Conservation (phyloP, 2,113 vertebrate genomes). For the Coryphaenoides rupestris region DNA sequence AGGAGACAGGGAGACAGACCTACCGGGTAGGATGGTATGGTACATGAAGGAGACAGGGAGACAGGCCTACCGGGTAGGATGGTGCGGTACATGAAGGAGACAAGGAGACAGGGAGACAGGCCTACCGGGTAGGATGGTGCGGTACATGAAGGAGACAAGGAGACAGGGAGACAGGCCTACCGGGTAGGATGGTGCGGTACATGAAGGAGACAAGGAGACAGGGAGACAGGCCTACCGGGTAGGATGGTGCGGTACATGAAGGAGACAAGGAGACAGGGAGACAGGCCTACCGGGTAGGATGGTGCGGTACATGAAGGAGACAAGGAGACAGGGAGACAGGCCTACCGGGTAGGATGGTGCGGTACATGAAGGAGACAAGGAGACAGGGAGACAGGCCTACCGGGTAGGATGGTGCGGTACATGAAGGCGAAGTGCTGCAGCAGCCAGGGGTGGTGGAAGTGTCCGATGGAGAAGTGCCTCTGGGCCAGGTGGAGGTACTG, state of each 20-base stretch:
- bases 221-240: slow-evolving; percentile 75
- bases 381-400: slow-evolving; percentile 56
- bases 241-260: slow-evolving; percentile 95
- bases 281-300: slow-evolving; percentile 83
- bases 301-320: slow-evolving; percentile 93
- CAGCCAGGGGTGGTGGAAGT: slow-evolving; percentile 94
- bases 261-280: slow-evolving; percentile 52
- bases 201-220: slow-evolving; percentile 77
- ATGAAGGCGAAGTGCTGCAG: slow-evolving; percentile 95
- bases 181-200: slow-evolving; percentile 92
- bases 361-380: slow-evolving; percentile 86
- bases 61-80: slow-evolving; percentile 83
- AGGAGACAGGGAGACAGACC: background rate
- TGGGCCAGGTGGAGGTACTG: slow-evolving; percentile 96
- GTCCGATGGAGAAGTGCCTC: slow-evolving; percentile 90
- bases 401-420: slow-evolving; percentile 92
- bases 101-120: no score
- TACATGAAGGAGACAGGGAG: slow-evolving; percentile 83
- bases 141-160: slow-evolving; percentile 86
- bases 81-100: slow-evolving; percentile 93
- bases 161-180: slow-evolving; percentile 57
- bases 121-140: slow-evolving; percentile 82
- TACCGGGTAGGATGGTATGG: slow-evolving; percentile 91
- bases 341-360: slow-evolving; percentile 90
- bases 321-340: background rate